Conservation (phyloP, 2,888 invertebrate species). For the Lithophane ornitopus region DNA sequence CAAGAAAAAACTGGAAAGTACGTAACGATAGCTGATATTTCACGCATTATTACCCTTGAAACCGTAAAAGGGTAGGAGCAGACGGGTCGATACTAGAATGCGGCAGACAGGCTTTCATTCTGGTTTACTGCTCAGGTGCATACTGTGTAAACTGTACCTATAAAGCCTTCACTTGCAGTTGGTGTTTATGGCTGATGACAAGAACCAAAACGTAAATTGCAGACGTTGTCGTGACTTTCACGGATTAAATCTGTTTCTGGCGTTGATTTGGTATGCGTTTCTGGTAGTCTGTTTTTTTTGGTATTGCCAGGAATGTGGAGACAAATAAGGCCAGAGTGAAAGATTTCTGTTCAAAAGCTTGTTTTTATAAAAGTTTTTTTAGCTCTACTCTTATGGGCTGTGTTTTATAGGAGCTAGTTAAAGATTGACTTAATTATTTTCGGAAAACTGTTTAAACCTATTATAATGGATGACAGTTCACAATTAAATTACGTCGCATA, state of each 20-base stretch:
- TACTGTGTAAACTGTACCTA: conserved; percentile 28
- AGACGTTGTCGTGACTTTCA: neutral
- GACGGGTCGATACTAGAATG: conserved; percentile 71
- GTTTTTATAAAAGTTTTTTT: neutral
- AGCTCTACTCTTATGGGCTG: neutral
- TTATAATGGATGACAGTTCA: neutral
- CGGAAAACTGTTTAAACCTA: neutral
- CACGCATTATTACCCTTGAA: conserved; percentile 52
- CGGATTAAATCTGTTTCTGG: neutral
- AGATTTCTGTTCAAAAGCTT: neutral
- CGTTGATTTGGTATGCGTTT: neutral
- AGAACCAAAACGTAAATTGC: conserved; percentile 3
- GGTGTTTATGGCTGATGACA: conserved; percentile 12
- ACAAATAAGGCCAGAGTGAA: neutral
- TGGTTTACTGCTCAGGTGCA: conserved; percentile 64
- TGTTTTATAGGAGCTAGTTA: neutral
- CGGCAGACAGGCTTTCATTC: conserved; percentile 71
- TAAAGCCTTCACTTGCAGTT: conserved; percentile 29
- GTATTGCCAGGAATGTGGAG: neutral
- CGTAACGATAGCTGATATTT: conserved; percentile 35
- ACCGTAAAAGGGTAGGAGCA: conserved; percentile 62
- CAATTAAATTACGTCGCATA: conserved; percentile 1
- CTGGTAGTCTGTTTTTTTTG: neutral
- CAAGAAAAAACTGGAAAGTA: conserved; percentile 32
- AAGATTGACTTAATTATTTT: neutral